Conservation (phyloP, 2,113 vertebrate genomes). For the Himantopus leucocephalus region DNA sequence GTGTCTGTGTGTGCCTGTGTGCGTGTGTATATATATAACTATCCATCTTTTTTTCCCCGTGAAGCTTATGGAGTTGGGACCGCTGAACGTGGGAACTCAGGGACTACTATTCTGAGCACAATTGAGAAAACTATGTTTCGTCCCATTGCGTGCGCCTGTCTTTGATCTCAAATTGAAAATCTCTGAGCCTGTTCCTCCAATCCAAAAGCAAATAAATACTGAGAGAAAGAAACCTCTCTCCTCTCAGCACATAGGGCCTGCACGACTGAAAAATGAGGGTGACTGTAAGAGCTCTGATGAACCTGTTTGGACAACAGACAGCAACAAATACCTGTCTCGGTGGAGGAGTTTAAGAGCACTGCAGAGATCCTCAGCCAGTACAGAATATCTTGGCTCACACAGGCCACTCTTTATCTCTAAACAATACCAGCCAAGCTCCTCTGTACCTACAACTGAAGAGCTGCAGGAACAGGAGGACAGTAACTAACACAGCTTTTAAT, state of each 20-base stretch:
- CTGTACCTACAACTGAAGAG: slow-evolving; percentile 22
- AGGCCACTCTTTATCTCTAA: slow-evolving; percentile 44
- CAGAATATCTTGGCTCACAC: slow-evolving; percentile 59
- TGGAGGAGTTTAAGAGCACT: slow-evolving; percentile 56
- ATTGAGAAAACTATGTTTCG: slow-evolving; percentile 64
- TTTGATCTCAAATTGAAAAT: slow-evolving; percentile 74
- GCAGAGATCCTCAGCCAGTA: slow-evolving; percentile 56
- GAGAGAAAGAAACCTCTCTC: slow-evolving; percentile 49
- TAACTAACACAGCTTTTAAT: slow-evolving; percentile 15
- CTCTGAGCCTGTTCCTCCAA: slow-evolving; percentile 61
- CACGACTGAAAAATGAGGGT: slow-evolving; percentile 36
- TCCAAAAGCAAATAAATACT: slow-evolving; percentile 67
- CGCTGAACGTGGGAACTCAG: slow-evolving; percentile 48
- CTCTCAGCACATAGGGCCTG: slow-evolving; percentile 5
- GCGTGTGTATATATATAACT: slow-evolving; percentile 23
- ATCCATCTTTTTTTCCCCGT: neutral
- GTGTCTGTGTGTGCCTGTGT: neutral
- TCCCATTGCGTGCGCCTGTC: slow-evolving; percentile 46
- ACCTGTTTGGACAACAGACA: slow-evolving; percentile 47
- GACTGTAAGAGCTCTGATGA: slow-evolving; percentile 22
- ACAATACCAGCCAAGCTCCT: slow-evolving; percentile 50
- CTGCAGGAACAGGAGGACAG: neutral
- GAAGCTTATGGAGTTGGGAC: slow-evolving; percentile 38
- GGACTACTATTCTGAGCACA: slow-evolving; percentile 54
- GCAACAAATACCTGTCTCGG: slow-evolving; percentile 62